These are phyloP conservation scores for Halesus radiatus DNA, from an alignment of 1,140 invertebrate genomes.

Conservation along the genomic window DNA sequence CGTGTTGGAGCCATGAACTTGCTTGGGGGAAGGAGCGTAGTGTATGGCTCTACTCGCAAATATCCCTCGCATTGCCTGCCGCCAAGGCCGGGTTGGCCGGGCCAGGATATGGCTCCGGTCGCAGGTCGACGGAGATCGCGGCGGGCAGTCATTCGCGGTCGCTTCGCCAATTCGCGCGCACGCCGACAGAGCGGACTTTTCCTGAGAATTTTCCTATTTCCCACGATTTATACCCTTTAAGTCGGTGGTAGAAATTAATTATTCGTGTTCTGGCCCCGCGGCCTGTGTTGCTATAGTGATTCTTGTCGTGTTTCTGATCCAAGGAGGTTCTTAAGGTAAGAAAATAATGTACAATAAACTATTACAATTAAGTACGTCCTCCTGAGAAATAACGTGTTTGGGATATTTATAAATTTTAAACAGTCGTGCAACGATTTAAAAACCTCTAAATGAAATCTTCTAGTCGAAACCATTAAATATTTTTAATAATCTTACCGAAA, in stretches of 20 bases:
- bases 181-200: background rate
- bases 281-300: constrained; percentile 7
- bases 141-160: background rate
- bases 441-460: too few relatives aligned
- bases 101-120: background rate
- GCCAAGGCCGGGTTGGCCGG: too few relatives aligned
- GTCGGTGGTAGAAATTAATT: background rate
- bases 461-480: too few relatives aligned
- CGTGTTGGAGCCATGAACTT: too few relatives aligned
- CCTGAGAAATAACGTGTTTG: too few relatives aligned
- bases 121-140: background rate
- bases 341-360: background rate
- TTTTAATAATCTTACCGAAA: too few relatives aligned
- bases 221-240: background rate
- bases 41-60: too few relatives aligned
- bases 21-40: too few relatives aligned
- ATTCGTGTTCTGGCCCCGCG: background rate
- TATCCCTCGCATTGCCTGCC: too few relatives aligned
- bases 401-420: too few relatives aligned
- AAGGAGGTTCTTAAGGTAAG: background rate
- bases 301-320: background rate
- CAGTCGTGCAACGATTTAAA: too few relatives aligned
- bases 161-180: constrained; percentile 7
- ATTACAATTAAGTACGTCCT: too few relatives aligned
- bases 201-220: background rate